Conservation (phyloP, 1,140 invertebrate genomes). For the Vanessa atalanta region DNA sequence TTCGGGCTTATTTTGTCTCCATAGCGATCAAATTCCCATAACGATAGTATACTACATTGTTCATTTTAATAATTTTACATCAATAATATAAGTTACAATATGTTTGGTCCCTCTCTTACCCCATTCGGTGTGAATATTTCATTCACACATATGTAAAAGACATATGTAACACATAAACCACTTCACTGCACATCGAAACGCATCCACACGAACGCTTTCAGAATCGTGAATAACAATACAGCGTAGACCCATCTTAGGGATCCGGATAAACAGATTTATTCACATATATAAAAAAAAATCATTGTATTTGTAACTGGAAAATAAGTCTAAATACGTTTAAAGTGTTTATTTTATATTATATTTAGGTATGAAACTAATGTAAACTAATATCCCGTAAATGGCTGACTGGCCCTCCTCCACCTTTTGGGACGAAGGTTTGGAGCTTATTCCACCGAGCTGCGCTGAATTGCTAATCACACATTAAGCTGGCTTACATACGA, state of each 20-base stretch:
- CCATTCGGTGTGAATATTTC: neutral
- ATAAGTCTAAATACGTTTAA: neutral
- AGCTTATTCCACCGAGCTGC: too few species aligned
- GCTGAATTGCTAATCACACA: too few species aligned
- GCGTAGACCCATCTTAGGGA: conserved; percentile 18
- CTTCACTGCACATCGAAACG: conserved; percentile 30
- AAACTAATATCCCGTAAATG: too few species aligned
- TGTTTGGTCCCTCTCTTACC: neutral
- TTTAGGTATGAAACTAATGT: too few species aligned
- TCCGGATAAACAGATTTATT: conserved; percentile 26
- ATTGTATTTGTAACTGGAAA: neutral
- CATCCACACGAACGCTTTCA: conserved; percentile 29
- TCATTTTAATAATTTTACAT: neutral
- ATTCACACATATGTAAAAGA: conserved; percentile 10
- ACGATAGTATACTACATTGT: neutral
- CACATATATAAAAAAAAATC: neutral
- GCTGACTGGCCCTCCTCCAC: too few species aligned
- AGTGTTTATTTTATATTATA: neutral
- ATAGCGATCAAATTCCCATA: neutral
- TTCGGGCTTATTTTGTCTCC: too few species aligned
- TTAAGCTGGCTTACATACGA: too few species aligned
- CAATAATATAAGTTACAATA: neutral
- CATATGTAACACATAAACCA: conserved; percentile 22
- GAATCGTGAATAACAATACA: conserved; percentile 33
- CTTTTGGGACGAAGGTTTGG: too few species aligned